Conservation (phyloP, 1,140 invertebrate species). For the Plutomurus gul region DNA sequence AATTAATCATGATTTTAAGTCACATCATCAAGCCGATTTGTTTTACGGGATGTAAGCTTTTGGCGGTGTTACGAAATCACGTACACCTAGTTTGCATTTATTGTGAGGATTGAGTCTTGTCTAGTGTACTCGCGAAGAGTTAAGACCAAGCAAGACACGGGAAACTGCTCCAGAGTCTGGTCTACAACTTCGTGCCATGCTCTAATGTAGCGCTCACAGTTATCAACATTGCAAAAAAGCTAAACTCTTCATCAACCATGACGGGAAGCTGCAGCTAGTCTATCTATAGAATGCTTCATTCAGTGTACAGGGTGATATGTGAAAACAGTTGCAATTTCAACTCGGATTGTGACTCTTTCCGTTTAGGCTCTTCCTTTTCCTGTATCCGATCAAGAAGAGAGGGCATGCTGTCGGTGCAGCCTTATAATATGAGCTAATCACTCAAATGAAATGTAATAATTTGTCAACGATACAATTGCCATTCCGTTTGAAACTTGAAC, state of each 20-base stretch:
- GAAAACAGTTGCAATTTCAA: not conserved
- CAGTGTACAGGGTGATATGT: constrained; percentile 14
- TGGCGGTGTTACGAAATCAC: constrained; percentile 14
- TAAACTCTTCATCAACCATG: constrained; percentile 29
- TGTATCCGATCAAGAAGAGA: no score
- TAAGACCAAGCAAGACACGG: no score
- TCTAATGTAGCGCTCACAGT: constrained; percentile 3
- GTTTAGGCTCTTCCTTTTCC: no score
- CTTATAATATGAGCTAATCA: no score
- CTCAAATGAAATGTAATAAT: no score
- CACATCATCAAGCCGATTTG: constrained; percentile 26
- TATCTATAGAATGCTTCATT: constrained; percentile 17
- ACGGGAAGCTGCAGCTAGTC: constrained; percentile 22
- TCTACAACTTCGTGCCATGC: no score
- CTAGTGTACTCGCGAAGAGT: no score
- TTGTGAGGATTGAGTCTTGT: not conserved
- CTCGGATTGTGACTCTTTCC: no score
- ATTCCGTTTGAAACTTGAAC: no score
- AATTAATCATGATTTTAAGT: constrained; percentile 30
- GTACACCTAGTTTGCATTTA: constrained; percentile 29
- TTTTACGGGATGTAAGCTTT: constrained; percentile 23
- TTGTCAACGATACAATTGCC: no score
- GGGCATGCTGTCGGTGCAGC: no score
- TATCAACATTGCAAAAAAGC: constrained; percentile 27
- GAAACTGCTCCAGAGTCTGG: no score